Evolutionary conservation across 2,113 vertebrate genomes (phyloP), one percentile per base, ranked within the genome.

Genomic region (Cariama cristata): DNA sequence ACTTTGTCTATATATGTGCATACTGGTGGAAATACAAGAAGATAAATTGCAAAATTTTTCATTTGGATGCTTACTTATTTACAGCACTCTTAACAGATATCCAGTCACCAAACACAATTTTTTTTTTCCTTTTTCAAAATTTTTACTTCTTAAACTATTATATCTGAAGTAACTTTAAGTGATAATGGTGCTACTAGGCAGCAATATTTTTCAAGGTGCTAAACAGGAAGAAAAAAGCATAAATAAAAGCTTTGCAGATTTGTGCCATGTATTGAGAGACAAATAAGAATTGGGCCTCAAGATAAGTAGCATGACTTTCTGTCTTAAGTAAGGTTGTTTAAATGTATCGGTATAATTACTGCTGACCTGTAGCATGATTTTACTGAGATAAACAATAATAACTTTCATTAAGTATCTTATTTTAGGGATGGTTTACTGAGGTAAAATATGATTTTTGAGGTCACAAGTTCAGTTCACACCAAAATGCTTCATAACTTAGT

Each of bases 401-500:
- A 47, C 33, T 80, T 84, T 56, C 33, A 49, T 76, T 72, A 77
- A 84, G 35, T 38, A 44, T 38, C 63, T 67, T 85, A 26, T 58
- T 80, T 76, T 68, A 81, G 44, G 38, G 58, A 32, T 76, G 16
- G 7, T 62, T 95, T 95, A 86, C 45, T 83, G 49, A 67, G 88
- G 27, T 88, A 81, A 84, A 92, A 72, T 45, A 12, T 33, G 33
- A 17, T 49, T 75, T 79, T 69, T 92, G 38, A 58, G 90, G 72
- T 96, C 73, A 53, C 45, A 76, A 90, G 87, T 81, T 80, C 67
- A 92, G 35, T 38, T 75, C 59, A 68, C 81, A 71, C 64, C 26
- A 94, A 90, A 81, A 85, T 68, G 56, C 64, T 94, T 88, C 81
- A 59, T 84, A 92, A 63, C 33, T 95, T 90, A 92, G 27, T 93